phyloP scores from a whole-genome alignment of 30 jellyfish, hydroid and myxozoan genomes.

The Cassiopea xamachana region DNA sequence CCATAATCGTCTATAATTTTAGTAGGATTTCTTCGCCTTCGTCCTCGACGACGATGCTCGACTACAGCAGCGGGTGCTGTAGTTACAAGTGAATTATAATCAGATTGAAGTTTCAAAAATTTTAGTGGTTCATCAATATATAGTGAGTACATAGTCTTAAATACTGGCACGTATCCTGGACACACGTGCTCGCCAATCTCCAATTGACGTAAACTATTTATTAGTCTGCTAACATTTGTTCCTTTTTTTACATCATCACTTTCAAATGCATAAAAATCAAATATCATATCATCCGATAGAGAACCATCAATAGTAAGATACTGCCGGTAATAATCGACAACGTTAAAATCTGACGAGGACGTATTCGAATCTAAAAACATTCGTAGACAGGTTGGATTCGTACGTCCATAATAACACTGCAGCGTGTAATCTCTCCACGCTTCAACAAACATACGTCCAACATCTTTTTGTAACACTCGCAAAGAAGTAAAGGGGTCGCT shows the following conservation, averaged over 20 bases:
- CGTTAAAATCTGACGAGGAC: background rate
- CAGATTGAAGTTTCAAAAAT: too few relatives aligned
- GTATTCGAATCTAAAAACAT: too few relatives aligned
- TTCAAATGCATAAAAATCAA: background rate
- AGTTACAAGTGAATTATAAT: too few relatives aligned
- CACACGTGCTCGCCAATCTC: too few relatives aligned
- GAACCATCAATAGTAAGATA: background rate
- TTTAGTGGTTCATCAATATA: too few relatives aligned
- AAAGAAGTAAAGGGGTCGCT: background rate
- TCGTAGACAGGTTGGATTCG: background rate
- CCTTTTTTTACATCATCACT: background rate
- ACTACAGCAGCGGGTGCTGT: too few relatives aligned
- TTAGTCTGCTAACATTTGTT: background rate
- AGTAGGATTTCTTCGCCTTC: too few relatives aligned
- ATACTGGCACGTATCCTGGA: too few relatives aligned
- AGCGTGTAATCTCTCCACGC: background rate
- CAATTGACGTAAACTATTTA: background rate
- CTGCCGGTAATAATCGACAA: background rate
- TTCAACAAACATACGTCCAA: background rate
- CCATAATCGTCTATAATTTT: too few relatives aligned
- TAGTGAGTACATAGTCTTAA: too few relatives aligned
- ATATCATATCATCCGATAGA: background rate
- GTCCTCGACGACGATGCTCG: too few relatives aligned
- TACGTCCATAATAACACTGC: background rate
- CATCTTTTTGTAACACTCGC: background rate